Evolutionary conservation across 2,113 vertebrate genomes (phyloP), one percentile per base, ranked within the genome.

Genomic region (Phyllostomus discolor): DNA sequence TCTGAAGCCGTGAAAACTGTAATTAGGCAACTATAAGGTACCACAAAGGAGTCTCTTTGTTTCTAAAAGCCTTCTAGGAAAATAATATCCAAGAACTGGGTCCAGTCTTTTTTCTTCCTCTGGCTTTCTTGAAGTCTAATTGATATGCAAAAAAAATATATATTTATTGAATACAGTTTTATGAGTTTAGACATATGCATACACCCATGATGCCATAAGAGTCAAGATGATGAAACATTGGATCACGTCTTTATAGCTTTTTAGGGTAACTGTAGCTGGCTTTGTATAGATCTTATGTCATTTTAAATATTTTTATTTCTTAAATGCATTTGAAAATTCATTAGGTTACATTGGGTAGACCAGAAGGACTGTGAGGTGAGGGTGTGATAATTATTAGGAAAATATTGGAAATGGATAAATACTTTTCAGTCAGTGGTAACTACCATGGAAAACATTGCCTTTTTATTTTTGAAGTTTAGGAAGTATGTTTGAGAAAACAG

Each of bases 381-480:
- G 15, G 92, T 54, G 33, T 43, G 22, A 82, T 64, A 90, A 59
- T 81, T 88, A 33, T 20, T 89, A 94, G 70, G n/a, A 75, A 88
- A 95, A 90, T 41, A 91, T 1, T 52, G 7, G 20, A 69, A 73
- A 75, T 41, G 41, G 41, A 73, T 88, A 91, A 95, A 96, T 33
- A 8, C 5, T 69, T 91, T 85, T 80, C 7, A 81, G 38, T 66
- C 69, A 73, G 38, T 64, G 3, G 14, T 26, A 94, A 84, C 15
- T 28, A 57, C 24, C 78, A 57, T 69, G 80, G 43, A 72, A 7
- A 91, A 52, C 82, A 22, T 4, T 87, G 43, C 8, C 24, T 6
- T 92, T 35, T 50, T 88, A 88, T 80, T 93, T 93, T 90, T 96
- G 50, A 96, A 91, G 41, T 94, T 95, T 81, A n/a, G 11, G 82